Conservation (phyloP, 2,888 invertebrate genomes). For the Encarsia formosa region DNA sequence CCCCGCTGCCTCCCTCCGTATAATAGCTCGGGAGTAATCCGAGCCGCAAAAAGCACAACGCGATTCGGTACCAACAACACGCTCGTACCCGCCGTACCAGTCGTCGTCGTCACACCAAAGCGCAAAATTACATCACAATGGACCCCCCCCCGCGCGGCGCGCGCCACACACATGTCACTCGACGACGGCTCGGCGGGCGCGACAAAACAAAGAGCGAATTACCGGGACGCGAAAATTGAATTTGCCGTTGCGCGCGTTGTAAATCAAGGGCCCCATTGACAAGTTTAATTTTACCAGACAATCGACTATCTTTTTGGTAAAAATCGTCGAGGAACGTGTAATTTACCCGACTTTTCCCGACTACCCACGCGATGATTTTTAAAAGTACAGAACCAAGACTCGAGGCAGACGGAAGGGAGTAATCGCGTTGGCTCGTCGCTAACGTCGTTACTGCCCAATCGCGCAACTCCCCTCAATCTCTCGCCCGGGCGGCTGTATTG, state of each 20-base stretch:
- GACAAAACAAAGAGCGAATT: background rate
- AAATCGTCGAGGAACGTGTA: no score
- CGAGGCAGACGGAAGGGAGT: conserved; percentile 29
- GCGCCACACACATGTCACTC: background rate
- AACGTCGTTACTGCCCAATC: conserved; percentile 50
- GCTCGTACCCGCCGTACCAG: conserved; percentile 5
- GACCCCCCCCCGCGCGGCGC: background rate
- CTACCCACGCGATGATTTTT: no score
- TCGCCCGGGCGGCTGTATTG: conserved; percentile 39
- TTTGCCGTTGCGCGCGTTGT: no score
- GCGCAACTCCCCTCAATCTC: no score
- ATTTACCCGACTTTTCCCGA: no score
- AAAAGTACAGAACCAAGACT: no score
- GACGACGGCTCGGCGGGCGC: background rate
- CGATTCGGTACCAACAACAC: conserved; percentile 43
- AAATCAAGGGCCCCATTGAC: no score
- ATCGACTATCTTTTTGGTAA: no score
- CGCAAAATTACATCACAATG: conserved; percentile 14
- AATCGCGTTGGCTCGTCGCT: conserved; percentile 50
- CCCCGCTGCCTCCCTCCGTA: conserved; percentile 22
- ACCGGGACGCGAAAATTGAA: background rate
- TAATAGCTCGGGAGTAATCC: conserved; percentile 50
- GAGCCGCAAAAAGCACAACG: conserved; percentile 51
- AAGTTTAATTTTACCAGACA: no score
- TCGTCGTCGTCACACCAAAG: background rate